Base-by-base conservation (phyloP, 2,113 vertebrate species). In the Grallaria varia region DNA sequence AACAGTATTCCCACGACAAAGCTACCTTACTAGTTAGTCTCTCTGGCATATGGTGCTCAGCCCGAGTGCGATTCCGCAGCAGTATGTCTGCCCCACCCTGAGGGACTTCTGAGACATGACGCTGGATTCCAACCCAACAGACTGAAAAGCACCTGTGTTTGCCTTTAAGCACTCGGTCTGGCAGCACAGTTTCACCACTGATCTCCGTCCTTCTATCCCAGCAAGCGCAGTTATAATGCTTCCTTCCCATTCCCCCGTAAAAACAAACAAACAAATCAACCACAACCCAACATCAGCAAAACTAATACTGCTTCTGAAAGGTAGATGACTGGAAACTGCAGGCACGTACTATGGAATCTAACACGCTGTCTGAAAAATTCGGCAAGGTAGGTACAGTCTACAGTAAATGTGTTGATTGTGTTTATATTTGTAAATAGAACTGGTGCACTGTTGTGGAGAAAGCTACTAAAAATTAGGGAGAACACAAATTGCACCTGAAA, bases 61-160 rank as follows among this genome's bases (percentile, higher is more conserved):
- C 6, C 35, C 21, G n/a, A 50, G 45, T 3, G 20, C 4, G 4
- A 9, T 15, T 78, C 68, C 87, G 42, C 60, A 81, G 59, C 79
- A 71, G 63, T 24, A 37, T 86, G 64, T 67, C 82, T 93, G 75
- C 82, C 88, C 75, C 90, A 90, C 64, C 93, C 92, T 19, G 90
- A 90, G 85, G 92, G 82, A n/a, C 49, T 92, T 60, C 35, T 0
- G 59, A 88, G 67, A 56, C 63, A 52, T 17, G 68, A 92, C 87
- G 75, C 56, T 35, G 83, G 47, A 47, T 76, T 95, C 75, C 79
- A 88, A 2, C 1, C 12, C 35, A 40, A 18, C 31, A 79, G 52
- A 30, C 35, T 90, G 93, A 94, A 95, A 96, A 80, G 60, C 0
- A 0, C 52, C 50, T 92, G 92, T 95, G 82, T 94, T 91, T 89